phyloP scores from a whole-genome alignment of 1,140 invertebrate species.

The Philotrypesis tridentata region DNA sequence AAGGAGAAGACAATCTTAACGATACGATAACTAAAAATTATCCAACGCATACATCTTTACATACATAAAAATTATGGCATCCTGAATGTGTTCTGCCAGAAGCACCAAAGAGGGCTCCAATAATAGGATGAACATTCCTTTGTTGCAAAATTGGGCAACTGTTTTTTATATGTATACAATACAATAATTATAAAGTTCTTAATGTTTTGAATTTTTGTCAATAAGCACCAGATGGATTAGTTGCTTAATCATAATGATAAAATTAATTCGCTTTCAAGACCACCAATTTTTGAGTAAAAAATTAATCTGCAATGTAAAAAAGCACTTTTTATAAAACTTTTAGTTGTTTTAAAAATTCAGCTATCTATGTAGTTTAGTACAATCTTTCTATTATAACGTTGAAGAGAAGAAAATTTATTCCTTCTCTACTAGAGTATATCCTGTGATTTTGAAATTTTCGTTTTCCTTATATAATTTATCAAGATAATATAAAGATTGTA shows the following conservation, averaged over 20 bases:
- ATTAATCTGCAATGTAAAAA: not conserved
- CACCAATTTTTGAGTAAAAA: not conserved
- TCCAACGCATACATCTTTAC: conserved; percentile 37
- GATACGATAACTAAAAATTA: conserved; percentile 42
- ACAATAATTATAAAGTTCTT: not conserved
- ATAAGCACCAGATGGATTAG: no score
- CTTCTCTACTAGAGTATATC: no score
- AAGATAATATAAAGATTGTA: not conserved
- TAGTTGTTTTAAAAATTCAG: not conserved
- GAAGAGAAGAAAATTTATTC: no score
- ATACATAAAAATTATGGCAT: conserved; percentile 49
- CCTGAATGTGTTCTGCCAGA: conserved; percentile 36
- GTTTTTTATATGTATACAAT: not conserved
- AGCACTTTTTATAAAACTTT: not conserved
- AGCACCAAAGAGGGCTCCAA: conserved; percentile 28
- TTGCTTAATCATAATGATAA: not conserved
- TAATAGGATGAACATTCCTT: conserved; percentile 9
- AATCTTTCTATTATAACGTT: no score
- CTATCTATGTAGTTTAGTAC: not conserved
- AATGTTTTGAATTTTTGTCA: not conserved
- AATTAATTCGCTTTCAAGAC: not conserved
- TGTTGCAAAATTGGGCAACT: conserved; percentile 28
- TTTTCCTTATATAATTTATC: no score
- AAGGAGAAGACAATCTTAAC: conserved; percentile 15
- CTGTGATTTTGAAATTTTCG: no score